Base-by-base conservation (phyloP, 23 tunicate genomes). In the Ciona savignyi region DNA sequence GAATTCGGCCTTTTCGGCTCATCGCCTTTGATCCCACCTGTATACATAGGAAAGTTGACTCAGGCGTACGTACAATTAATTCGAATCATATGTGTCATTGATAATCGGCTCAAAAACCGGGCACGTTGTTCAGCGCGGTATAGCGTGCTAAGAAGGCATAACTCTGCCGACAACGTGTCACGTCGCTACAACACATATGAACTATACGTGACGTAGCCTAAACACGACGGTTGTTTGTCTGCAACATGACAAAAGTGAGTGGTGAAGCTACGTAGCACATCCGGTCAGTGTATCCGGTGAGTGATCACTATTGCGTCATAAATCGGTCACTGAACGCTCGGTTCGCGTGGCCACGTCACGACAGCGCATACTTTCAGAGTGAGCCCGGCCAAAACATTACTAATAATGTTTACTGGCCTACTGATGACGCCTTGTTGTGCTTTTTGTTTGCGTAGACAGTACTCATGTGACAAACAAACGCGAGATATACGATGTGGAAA, bases 1-100 rank as follows among this genome's bases (percentile, higher is more conserved):
- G 96, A 89, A 75, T 83, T 89, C 31, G 96, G 96, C 27, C 96
- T 74, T 65, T 78, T 69, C 25, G 23, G 74, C 27, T 78, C 84
- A 23, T 85, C 91, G 62, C 70, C 31, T 56, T 77, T 83, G 23
- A 83, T 70, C 30, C 82, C 89, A 22, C 67, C 67, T 63, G 28
- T 22, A 63, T 49, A 49, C 15, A 49, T 49, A 42, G 15, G 56
- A 42, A 15, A 6, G 56, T 42, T 42, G 56, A 42, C 15, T 42
- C 15, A 42, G 56, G n/a, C n/a, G n/a, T n/a, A n/a, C n/a, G n/a
- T n/a, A n/a, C n/a, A n/a, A n/a, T n/a, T n/a, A n/a, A n/a, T n/a
- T n/a, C n/a, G n/a, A n/a, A n/a, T n/a, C n/a, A n/a, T n/a, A n/a
- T n/a, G n/a, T n/a, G n/a, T n/a, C n/a, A n/a, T n/a, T n/a, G n/a